Evolutionary conservation across 1,140 invertebrate species (phyloP).

Genomic region (Venturia canescens): DNA sequence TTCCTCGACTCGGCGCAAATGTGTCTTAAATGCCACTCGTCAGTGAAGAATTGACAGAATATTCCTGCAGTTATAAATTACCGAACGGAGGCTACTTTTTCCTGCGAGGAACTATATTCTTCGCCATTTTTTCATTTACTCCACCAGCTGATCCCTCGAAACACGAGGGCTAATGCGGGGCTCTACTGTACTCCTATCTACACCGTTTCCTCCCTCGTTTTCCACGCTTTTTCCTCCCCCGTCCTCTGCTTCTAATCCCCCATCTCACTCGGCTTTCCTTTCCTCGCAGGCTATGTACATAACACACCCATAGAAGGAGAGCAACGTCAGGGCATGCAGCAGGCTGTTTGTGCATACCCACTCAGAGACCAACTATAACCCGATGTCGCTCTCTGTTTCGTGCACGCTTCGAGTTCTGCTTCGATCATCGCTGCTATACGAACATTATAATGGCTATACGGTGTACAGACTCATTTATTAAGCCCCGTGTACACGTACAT

Average conservation of each 20-base stretch:
- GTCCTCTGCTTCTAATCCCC: not conserved
- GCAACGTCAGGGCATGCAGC: not conserved
- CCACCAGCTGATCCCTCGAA: not conserved
- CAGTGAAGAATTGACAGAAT: too few species aligned
- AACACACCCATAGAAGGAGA: slow-evolving; percentile 1
- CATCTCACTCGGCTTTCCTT: slow-evolving; percentile 13
- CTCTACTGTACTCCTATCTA: slow-evolving; percentile 1
- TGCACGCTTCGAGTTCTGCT: not conserved
- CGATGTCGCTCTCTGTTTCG: slow-evolving; percentile 4
- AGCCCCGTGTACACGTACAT: not conserved
- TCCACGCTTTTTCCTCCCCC: not conserved
- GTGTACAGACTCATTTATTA: not conserved
- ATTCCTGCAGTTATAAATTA: too few species aligned
- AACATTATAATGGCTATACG: slow-evolving; percentile 4
- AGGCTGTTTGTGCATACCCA: slow-evolving; percentile 3
- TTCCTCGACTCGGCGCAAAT: too few species aligned
- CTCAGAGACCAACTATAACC: not conserved
- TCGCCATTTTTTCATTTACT: too few species aligned
- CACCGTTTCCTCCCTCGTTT: slow-evolving; percentile 2
- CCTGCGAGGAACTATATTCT: not conserved
- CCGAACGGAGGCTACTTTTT: not conserved
- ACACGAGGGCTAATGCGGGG: not conserved
- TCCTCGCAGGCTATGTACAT: not conserved
- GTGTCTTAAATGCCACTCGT: too few species aligned
- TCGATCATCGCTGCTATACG: not conserved